These are phyloP conservation scores for Drosophila demipolita DNA, from an alignment of 2,888 invertebrate species.

Conservation along the genomic window DNA sequence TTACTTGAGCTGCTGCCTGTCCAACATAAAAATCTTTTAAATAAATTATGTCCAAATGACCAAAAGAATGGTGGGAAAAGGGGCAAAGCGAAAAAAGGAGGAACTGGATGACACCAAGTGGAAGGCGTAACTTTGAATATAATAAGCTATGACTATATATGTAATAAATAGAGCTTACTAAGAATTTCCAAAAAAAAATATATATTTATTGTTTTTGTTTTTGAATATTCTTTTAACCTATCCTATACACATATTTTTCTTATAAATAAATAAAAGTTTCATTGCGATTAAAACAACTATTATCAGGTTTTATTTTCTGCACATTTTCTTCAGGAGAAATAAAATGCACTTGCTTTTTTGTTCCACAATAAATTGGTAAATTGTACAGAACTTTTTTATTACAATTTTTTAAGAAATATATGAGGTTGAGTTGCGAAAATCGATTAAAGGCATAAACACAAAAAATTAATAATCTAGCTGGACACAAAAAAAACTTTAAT, in stretches of 20 bases:
- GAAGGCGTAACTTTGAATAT: not conserved
- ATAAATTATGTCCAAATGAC: conserved; percentile 66
- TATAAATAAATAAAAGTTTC: not conserved
- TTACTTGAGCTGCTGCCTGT: conserved; percentile 44
- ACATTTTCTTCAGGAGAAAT: not conserved
- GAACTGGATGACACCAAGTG: not conserved
- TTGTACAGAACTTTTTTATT: no score
- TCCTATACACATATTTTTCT: not conserved
- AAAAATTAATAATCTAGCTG: no score
- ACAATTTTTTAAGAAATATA: no score
- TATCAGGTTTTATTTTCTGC: not conserved
- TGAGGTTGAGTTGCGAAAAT: no score
- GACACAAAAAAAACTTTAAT: no score
- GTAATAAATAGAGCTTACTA: not conserved
- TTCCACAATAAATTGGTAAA: no score
- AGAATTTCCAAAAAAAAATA: not conserved
- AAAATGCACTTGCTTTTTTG: not conserved
- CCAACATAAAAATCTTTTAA: conserved; percentile 58
- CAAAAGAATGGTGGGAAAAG: conserved; percentile 26
- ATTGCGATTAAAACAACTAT: not conserved
- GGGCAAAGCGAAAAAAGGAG: not conserved
- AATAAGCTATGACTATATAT: not conserved
- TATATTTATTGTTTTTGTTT: not conserved
- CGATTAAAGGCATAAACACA: no score
- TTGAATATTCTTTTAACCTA: not conserved